Conservation (phyloP, 1,140 invertebrate species). For the Diuraphis noxia region DNA sequence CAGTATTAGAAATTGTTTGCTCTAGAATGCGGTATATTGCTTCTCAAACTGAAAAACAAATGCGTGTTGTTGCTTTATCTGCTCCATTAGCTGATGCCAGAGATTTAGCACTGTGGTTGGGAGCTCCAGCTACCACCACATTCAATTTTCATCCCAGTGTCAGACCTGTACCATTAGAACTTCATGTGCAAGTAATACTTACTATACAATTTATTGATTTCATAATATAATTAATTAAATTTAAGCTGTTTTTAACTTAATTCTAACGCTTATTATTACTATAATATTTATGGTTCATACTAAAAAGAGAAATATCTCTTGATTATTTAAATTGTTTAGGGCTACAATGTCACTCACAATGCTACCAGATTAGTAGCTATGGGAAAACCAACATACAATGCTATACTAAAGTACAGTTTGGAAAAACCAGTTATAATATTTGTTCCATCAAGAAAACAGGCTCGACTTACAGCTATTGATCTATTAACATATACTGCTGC, state of each 20-base stretch:
- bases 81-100: constrained; percentile 92
- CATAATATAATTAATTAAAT: not conserved
- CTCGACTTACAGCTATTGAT: constrained; percentile 92
- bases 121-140: constrained; percentile 86
- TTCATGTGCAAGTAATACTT: constrained; percentile 77
- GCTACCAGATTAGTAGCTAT: constrained; percentile 93
- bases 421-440: constrained; percentile 94
- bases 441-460: constrained; percentile 92
- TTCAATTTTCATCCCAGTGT: constrained; percentile 99
- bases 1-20: constrained; percentile 95
- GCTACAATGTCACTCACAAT: constrained; percentile 97
- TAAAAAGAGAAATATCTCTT: not conserved
- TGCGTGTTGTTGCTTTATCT: constrained; percentile 93
- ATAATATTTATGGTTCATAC: not conserved
- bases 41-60: constrained; percentile 90
- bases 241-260: not conserved
- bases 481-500: constrained; percentile 90
- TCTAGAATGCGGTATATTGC: constrained; percentile 97
- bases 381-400: constrained; percentile 96
- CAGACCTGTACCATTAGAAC: constrained; percentile 88
- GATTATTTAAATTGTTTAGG: constrained; percentile 63
- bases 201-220: not conserved
- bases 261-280: not conserved
- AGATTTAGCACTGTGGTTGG: constrained; percentile 96
- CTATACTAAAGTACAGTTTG: constrained; percentile 84